Percentiles rank a stretch among this genome's conserved stretches.
Evolutionary conservation across 2,797 vertebrate species (phyloP).

Genomic region (Pristis pectinata): DNA sequence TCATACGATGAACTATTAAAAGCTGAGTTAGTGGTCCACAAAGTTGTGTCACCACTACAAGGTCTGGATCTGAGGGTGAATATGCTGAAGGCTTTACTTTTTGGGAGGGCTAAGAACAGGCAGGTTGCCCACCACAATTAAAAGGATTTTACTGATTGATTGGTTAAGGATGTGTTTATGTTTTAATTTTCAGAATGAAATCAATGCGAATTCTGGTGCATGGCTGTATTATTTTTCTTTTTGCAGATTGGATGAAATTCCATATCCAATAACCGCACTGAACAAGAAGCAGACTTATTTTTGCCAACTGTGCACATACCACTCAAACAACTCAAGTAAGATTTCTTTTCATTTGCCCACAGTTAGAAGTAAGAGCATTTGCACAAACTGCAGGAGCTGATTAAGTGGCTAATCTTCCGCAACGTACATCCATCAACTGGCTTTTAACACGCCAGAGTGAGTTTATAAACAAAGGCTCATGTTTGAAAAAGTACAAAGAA

Average conservation of each 20-base stretch:
- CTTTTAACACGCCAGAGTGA: constrained; percentile 32
- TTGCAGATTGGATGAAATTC: constrained; percentile 21
- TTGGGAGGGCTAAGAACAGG: not conserved
- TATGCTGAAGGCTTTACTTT: not conserved
- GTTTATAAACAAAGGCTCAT: constrained; percentile 36
- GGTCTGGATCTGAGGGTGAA: not conserved
- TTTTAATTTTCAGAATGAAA: constrained; percentile 20
- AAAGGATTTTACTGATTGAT: constrained; percentile 26
- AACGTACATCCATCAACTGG: constrained; percentile 26
- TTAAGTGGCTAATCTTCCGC: constrained; percentile 23
- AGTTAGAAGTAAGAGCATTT: constrained; percentile 1
- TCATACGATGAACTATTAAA: not conserved
- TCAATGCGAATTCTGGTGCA: constrained; percentile 17
- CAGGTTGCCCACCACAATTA: not conserved
- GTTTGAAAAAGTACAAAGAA: constrained; percentile 36
- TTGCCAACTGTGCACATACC: not conserved
- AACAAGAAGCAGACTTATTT: not conserved
- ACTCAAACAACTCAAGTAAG: constrained; percentile 3
- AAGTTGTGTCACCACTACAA: not conserved
- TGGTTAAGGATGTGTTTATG: constrained; percentile 8
- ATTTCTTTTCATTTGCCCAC: not conserved
- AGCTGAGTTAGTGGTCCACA: not conserved
- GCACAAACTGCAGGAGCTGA: constrained; percentile 21
- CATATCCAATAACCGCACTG: constrained; percentile 8
- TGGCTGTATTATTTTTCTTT: not conserved